Conservation (phyloP, 2,797 vertebrate species). For the Thamnophis elegans region DNA sequence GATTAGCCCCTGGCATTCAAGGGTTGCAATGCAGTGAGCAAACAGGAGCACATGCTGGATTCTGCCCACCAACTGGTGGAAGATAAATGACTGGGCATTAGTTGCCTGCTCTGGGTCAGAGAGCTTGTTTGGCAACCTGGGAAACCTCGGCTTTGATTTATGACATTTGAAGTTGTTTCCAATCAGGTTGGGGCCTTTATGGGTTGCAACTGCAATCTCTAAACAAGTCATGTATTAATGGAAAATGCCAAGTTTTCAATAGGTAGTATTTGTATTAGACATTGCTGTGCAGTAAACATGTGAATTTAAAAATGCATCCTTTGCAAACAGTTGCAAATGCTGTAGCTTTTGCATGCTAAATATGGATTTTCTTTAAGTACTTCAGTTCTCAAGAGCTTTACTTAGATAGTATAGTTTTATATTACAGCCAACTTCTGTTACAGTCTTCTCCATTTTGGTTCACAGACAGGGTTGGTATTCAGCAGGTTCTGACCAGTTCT, state of each 20-base stretch:
- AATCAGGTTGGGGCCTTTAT: no score
- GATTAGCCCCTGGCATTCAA: neutral
- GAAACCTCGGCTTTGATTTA: neutral
- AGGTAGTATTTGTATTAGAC: no score
- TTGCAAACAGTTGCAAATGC: no score
- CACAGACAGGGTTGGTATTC: no score
- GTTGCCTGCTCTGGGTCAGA: neutral
- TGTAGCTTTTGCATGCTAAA: no score
- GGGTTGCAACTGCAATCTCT: no score
- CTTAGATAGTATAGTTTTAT: neutral
- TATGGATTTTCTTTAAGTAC: neutral
- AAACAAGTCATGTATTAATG: no score
- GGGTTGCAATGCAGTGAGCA: neutral
- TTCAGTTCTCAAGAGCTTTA: neutral
- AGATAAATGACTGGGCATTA: neutral
- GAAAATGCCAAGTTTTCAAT: no score
- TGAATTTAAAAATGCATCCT: no score
- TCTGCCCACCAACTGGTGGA: neutral
- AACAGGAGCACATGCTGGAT: neutral
- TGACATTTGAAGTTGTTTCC: neutral
- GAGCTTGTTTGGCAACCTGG: slow-evolving; percentile 42
- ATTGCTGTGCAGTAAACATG: no score
- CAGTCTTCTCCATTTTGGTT: neutral
- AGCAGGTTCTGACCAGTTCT: no score
- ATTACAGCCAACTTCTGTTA: no score